Base-by-base conservation (phyloP, 2,888 invertebrate genomes). In the Drosophila atripex region DNA sequence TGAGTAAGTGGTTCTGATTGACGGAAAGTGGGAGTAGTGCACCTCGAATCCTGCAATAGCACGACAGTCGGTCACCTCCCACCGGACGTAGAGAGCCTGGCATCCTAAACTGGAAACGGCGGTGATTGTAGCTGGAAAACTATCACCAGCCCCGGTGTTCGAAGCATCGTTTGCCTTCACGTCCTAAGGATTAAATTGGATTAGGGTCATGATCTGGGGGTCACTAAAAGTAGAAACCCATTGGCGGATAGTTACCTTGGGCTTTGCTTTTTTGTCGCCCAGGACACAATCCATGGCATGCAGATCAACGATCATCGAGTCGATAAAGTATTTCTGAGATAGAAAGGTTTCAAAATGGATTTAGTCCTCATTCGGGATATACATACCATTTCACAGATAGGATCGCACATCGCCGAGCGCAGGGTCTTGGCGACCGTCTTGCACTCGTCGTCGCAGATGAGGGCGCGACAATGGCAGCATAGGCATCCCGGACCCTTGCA, bases 21-120 rank as follows among this genome's bases (percentile, higher is more conserved):
- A 1, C 28, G 12, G 23, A 3, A 45, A 9, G 3, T 3, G 32
- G 8, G 14, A 4, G 9, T 14, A 5, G 0, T 39, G 21, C 38
- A 91, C 91, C 89, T 91, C 91, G 57, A 90, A 91, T 8, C 91
- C 91, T 14, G 73, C 86, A 70, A 91, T 80, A 32, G 84, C 90
- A 43, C 35, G 63, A 52, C 88, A 80, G 71, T 88, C 89, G 54
- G 85, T 78, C 46, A 90, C 71, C 25, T 71, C 78, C 91, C 91
- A 91, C 63, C 84, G 86, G 35, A 91, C 69, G 47, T 88, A 90
- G 45, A 91, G 79, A 18, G 91, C 88, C 28, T 78, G 68, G 30
- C 78, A 61, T 11, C 90, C 90, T 23, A 91, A 57, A 18, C 86
- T 86, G 11, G 76, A 75, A 5, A 91, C 89, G 18, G 79, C 73